Evolutionary conservation across 1,140 invertebrate genomes (phyloP).

Genomic region (Pseudomyrmex gracilis): DNA sequence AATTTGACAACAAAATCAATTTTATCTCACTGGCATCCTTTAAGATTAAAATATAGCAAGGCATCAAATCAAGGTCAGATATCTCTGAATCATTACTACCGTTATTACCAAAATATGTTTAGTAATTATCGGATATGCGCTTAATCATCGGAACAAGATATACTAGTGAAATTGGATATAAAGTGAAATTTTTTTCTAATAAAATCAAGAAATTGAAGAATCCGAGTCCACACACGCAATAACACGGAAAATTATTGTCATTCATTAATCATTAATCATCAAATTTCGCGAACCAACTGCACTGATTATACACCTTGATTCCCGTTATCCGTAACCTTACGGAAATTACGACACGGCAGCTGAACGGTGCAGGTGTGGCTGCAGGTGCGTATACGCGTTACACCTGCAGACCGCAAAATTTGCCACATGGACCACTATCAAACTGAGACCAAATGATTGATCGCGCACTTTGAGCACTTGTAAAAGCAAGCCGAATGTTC

Average conservation of each 20-base stretch:
- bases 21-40: no score
- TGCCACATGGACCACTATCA: constrained; percentile 6
- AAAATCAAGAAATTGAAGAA: background rate
- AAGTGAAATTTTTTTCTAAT: background rate
- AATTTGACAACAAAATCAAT: no score
- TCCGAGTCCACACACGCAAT: background rate
- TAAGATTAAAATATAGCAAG: no score
- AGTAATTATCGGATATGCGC: no score
- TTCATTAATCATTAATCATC: constrained; percentile 5
- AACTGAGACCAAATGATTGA: constrained; percentile 18
- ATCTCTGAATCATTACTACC: no score
- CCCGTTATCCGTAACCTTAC: constrained; percentile 71
- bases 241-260: background rate
- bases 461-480: background rate
- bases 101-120: no score
- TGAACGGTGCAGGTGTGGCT: constrained; percentile 72
- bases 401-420: constrained; percentile 70
- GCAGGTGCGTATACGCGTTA: constrained; percentile 63
- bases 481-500: no score
- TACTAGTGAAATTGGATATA: no score
- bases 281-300: constrained; percentile 37
- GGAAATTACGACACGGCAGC: constrained; percentile 67
- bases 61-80: no score
- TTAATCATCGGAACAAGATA: no score
- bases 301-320: constrained; percentile 31